phyloP scores from a whole-genome alignment of 2,888 invertebrate species.

The Diloba caeruleocephala region DNA sequence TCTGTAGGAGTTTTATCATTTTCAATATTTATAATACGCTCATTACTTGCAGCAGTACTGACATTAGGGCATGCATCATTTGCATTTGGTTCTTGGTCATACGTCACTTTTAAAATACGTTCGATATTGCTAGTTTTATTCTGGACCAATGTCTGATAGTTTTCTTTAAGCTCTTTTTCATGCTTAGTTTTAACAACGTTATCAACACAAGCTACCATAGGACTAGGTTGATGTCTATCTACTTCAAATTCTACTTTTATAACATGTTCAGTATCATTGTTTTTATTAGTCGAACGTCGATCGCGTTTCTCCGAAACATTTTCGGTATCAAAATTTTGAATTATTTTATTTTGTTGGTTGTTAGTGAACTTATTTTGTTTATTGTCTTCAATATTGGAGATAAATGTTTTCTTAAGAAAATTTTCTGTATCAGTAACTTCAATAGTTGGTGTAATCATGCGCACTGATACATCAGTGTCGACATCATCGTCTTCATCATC shows the following conservation, averaged over 20 bases:
- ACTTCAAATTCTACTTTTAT: conserved; percentile 25
- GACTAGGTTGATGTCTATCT: neutral
- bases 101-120: conserved; percentile 17
- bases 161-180: conserved; percentile 18
- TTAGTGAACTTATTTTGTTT: conserved; percentile 17
- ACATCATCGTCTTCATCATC: conserved; percentile 84
- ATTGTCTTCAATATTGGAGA: conserved; percentile 47
- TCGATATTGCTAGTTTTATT: conserved; percentile 9
- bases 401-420: conserved; percentile 75
- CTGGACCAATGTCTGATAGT: conserved; percentile 8
- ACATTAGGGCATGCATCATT: conserved; percentile 6
- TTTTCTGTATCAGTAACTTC: conserved; percentile 84
- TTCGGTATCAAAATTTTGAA: neutral
- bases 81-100: conserved; percentile 20
- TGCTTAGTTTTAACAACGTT: conserved; percentile 15
- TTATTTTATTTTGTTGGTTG: neutral
- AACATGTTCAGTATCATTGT: conserved; percentile 7
- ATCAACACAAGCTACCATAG: conserved; percentile 16
- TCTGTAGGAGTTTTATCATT: conserved; percentile 20
- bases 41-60: conserved; percentile 15
- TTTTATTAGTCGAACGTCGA: neutral
- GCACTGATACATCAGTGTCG: conserved; percentile 82
- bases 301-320: neutral
- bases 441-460: conserved; percentile 86
- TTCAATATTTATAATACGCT: conserved; percentile 34